Conservation (phyloP, 2,888 invertebrate genomes). For the Macaria notata region DNA sequence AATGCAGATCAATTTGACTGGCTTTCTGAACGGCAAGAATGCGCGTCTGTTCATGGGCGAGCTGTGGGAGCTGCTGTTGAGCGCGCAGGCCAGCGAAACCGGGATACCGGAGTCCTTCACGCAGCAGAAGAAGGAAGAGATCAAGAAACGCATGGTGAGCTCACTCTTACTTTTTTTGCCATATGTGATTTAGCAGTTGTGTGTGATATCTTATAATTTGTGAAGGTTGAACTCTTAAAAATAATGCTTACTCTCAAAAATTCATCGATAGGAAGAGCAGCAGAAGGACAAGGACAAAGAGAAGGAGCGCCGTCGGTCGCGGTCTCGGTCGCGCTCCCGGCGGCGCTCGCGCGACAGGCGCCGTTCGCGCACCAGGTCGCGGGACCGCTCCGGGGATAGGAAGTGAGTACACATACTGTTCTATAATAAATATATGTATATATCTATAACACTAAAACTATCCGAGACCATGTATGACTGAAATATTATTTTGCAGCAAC, state of each 20-base stretch:
- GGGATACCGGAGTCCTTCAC: conserved; percentile 98
- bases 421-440: too few relatives aligned
- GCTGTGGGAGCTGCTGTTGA: conserved; percentile 96
- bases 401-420: conserved; percentile 52
- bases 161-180: background rate
- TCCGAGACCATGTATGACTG: too few relatives aligned
- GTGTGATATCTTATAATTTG: too few relatives aligned
- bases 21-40: conserved; percentile 98
- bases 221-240: too few relatives aligned
- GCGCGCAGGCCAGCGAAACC: conserved; percentile 96
- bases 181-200: too few relatives aligned
- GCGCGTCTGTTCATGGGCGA: conserved; percentile 99
- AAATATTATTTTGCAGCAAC: too few relatives aligned
- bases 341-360: conserved; percentile 67
- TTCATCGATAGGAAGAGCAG: conserved; percentile 58
- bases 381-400: conserved; percentile 69
- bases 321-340: conserved; percentile 64
- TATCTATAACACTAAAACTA: background rate
- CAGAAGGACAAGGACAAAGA: conserved; percentile 87
- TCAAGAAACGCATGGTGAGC: conserved; percentile 92
- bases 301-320: conserved; percentile 82
- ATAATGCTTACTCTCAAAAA: too few relatives aligned
- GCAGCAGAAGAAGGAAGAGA: conserved; percentile 98
- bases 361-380: conserved; percentile 63
- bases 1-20: conserved; percentile 99